A percentile compares a stretch with the other conserved stretches of the same genome.
phyloP scores from a whole-genome alignment of 1,140 invertebrate genomes.

The Brachionus calyciflorus region DNA sequence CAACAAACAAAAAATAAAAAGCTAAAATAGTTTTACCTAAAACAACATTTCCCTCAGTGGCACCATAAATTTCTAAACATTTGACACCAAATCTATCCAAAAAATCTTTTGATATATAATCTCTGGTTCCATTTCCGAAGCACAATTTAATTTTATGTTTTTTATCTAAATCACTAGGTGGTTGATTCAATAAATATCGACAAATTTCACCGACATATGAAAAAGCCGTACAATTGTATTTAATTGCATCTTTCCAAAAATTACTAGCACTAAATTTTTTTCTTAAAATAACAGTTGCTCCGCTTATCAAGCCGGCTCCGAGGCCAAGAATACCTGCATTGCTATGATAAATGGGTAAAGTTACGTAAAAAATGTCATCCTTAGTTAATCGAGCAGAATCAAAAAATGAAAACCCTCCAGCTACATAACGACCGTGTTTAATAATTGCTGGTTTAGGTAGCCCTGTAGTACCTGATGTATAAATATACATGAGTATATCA shows the following conservation, averaged over 20 bases:
- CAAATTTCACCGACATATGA: slow-evolving; percentile 96
- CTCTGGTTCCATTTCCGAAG: slow-evolving; percentile 92
- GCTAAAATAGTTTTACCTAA: too few relatives aligned
- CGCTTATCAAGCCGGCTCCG: slow-evolving; percentile 69
- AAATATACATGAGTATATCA: slow-evolving; percentile 68
- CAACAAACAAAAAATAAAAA: too few relatives aligned
- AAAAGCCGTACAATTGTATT: slow-evolving; percentile 81
- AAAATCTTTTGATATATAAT: slow-evolving; percentile 92
- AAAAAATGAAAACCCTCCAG: slow-evolving; percentile 44
- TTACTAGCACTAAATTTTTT: slow-evolving; percentile 91
- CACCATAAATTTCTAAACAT: slow-evolving; percentile 91
- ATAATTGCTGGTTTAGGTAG: slow-evolving; percentile 69
- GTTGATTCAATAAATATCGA: slow-evolving; percentile 87
- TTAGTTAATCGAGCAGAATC: not conserved
- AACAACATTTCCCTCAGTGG: slow-evolving; percentile 82
- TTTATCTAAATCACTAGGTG: slow-evolving; percentile 72
- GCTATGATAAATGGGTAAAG: slow-evolving; percentile 87
- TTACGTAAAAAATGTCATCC: slow-evolving; percentile 77
- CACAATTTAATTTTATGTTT: slow-evolving; percentile 79
- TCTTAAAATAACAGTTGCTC: slow-evolving; percentile 77
- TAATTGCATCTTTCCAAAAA: slow-evolving; percentile 90
- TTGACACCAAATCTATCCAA: slow-evolving; percentile 80
- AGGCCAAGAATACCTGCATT: slow-evolving; percentile 72
- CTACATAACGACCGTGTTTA: slow-evolving; percentile 44
- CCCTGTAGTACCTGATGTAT: slow-evolving; percentile 87